Conservation (phyloP, 2,888 invertebrate species). For the Macaria liturata region DNA sequence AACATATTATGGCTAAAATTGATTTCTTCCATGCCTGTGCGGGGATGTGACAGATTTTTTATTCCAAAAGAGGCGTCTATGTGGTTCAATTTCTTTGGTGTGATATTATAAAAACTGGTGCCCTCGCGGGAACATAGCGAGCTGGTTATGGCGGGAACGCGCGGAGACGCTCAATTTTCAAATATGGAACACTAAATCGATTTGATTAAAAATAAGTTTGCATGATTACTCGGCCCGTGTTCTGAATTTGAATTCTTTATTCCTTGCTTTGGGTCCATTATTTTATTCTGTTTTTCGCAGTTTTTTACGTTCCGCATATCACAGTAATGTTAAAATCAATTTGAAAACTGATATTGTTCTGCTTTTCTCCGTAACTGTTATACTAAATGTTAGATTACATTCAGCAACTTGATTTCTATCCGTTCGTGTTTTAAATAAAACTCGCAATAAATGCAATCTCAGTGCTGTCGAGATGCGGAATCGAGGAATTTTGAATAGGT, state of each 20-base stretch:
- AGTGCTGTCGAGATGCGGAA: constrained; percentile 47
- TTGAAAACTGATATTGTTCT: too few relatives aligned
- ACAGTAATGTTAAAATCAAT: too few relatives aligned
- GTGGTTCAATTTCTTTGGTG: too few relatives aligned
- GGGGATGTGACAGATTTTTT: too few relatives aligned
- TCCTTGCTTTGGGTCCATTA: neutral
- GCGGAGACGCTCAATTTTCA: constrained; percentile 21
- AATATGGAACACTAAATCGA: constrained; percentile 26
- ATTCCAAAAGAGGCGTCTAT: too few relatives aligned
- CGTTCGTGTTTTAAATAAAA: constrained; percentile 60
- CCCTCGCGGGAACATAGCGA: constrained; percentile 46
- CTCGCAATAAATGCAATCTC: constrained; percentile 64
- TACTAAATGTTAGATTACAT: too few relatives aligned
- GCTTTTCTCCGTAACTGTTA: too few relatives aligned
- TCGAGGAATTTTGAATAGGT: constrained; percentile 49
- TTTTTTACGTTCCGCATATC: neutral
- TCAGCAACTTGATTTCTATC: constrained; percentile 42
- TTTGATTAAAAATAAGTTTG: constrained; percentile 23
- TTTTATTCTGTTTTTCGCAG: neutral
- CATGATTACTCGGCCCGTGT: constrained; percentile 25
- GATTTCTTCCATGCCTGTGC: too few relatives aligned
- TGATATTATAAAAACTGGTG: constrained; percentile 52
- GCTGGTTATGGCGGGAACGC: constrained; percentile 22
- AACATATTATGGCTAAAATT: too few relatives aligned
- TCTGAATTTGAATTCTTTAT: constrained; percentile 16